Base-by-base conservation (phyloP, 2,888 invertebrate genomes). In the Heliconius hortense region DNA sequence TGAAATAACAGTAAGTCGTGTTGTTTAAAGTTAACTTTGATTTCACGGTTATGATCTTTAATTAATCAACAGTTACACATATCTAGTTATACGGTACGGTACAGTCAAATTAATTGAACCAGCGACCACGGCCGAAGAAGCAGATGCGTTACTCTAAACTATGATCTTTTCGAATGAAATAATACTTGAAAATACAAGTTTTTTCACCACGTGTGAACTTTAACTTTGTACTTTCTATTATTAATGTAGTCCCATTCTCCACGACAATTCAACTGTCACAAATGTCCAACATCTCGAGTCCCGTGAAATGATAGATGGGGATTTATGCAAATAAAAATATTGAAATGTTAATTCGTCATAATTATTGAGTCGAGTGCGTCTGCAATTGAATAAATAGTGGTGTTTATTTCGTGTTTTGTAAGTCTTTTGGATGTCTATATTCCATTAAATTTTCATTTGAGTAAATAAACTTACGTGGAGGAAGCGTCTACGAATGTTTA, bases 221-320 rank as follows among this genome's bases (percentile, higher is more conserved):
- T 75, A 86, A 88, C 88, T 86, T 83, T 77, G 83, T 59, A 79
- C 80, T 75, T 81, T 84, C 86, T 81, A 83, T 82, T 87, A 85
- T 87, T 28, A 43, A 75, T 74, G 76, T 87, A 86, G 86, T 86
- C 87, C 86, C 86, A 85, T 84, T 84, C 72, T 76, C 83, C 84
- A 77, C 84, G 81, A 84, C 81, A 84, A 88, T 92, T 91, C 90
- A 88, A 90, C 89, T 92, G 92, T 92, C 91, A 91, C 91, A 92
- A 93, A 93, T 90, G 89, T 87, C 84, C 85, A 87, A 87, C 88
- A 89, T 92, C 89, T 89, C 81, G 79, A 80, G 82, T 82, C 80
- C 85, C 83, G 82, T 79, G 79, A 81, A 83, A 82, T 92, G 94
- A 93, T 89, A 89, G 91, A 93, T 91, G 85, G 84, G 83, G 85